Conservation (phyloP, 2,888 invertebrate genomes). For the Drosophila emarginata region DNA sequence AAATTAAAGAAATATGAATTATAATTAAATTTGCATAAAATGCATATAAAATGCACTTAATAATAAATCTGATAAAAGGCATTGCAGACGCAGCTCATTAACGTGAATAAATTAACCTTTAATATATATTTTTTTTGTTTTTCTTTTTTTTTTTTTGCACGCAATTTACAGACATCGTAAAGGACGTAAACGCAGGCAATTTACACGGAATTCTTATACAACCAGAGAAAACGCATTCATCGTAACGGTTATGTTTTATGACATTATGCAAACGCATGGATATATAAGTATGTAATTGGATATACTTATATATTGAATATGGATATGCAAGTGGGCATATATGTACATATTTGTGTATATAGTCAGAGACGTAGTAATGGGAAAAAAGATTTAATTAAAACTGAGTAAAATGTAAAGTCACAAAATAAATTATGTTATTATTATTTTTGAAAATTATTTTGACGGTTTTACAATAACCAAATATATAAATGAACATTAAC, state of each 20-base stretch:
- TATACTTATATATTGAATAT: background rate
- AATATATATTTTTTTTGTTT: conserved; percentile 8
- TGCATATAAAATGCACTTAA: conserved; percentile 56
- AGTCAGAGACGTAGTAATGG: background rate
- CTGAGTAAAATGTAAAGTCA: too few relatives aligned
- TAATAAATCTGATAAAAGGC: conserved; percentile 68
- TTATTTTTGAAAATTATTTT: background rate
- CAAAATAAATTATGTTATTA: background rate
- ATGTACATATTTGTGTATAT: background rate
- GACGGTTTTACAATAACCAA: too few relatives aligned
- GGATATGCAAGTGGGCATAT: background rate
- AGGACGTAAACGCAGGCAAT: conserved; percentile 12
- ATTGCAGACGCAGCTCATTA: conserved; percentile 69
- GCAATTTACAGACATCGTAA: conserved; percentile 39
- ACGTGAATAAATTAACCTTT: conserved; percentile 68
- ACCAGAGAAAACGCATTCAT: conserved; percentile 43
- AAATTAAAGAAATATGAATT: conserved; percentile 67
- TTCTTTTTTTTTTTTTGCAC: background rate
- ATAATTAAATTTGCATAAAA: conserved; percentile 43
- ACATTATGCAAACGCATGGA: conserved; percentile 15
- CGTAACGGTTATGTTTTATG: conserved; percentile 45
- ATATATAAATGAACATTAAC: too few relatives aligned
- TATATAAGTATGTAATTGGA: background rate
- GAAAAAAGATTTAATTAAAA: background rate
- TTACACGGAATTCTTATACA: conserved; percentile 21